A percentile compares a stretch with the other conserved stretches of the same genome.
Conservation (phyloP, 2,113 vertebrate species). For the Candoia aspera region DNA sequence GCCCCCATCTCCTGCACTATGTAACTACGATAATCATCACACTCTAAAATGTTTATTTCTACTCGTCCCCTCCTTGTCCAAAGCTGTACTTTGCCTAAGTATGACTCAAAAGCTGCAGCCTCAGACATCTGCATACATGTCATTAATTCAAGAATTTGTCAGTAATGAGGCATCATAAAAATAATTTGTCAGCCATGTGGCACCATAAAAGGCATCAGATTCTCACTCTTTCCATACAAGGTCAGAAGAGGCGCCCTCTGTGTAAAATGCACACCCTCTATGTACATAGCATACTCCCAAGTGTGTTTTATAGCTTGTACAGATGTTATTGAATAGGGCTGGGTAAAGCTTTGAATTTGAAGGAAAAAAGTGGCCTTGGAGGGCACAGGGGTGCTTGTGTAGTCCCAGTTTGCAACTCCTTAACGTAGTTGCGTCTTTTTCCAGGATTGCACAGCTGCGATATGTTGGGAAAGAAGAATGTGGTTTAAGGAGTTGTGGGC, state of each 20-base stretch:
- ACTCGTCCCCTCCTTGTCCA: background rate
- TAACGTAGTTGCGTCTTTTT: too few species aligned
- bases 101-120: background rate
- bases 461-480: too few species aligned
- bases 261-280: background rate
- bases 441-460: too few species aligned
- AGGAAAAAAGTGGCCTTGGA: too few species aligned
- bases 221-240: background rate
- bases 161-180: background rate
- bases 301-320: background rate
- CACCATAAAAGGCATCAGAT: background rate
- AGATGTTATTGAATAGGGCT: background rate
- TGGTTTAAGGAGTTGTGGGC: too few species aligned
- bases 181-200: background rate
- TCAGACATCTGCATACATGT: background rate
- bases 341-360: too few species aligned
- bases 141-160: slow-evolving; percentile 10
- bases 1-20: background rate
- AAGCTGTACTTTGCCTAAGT: background rate
- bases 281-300: background rate
- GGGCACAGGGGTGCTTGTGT: too few species aligned
- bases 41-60: slow-evolving; percentile 2
- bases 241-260: background rate
- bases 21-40: background rate
- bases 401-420: too few species aligned